Evolutionary conservation across 1,140 invertebrate genomes (phyloP), one percentile per base, ranked within the genome.

Genomic region (Philotrypesis tridentata): DNA sequence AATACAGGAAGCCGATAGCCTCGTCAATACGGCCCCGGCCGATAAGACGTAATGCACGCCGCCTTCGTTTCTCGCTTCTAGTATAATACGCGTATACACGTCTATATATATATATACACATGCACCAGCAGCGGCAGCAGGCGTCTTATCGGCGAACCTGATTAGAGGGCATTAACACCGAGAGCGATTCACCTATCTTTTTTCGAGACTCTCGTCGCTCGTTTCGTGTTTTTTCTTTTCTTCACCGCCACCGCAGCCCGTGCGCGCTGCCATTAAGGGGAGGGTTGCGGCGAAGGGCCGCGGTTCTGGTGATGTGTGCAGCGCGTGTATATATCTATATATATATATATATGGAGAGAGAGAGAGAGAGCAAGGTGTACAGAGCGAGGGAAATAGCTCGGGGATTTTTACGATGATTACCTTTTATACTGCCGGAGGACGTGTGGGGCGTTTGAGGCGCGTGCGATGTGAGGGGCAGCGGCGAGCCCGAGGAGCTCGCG

Each of bases 351-450:
- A n/a, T n/a, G n/a, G n/a, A n/a, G n/a, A n/a, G n/a, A n/a, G n/a
- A n/a, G n/a, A n/a, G n/a, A n/a, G n/a, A n/a, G n/a, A n/a, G n/a
- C n/a, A n/a, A n/a, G n/a, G n/a, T n/a, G n/a, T n/a, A n/a, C n/a
- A n/a, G n/a, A n/a, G n/a, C n/a, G n/a, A n/a, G n/a, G n/a, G n/a
- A n/a, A n/a, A n/a, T n/a, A n/a, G n/a, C n/a, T n/a, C n/a, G n/a
- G 3, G 33, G 9, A 37, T 37, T 37, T 3, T 5, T 9, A 37
- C 4, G 33, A 37, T 37, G 33, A 37, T 9, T 96, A 96, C 95
- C 95, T 96, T 96, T 96, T 89, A 96, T 96, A 91, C 95, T 96
- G 93, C 95, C 95, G 92, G 95, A 95, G 88, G 95, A 96, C 75
- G 94, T 95, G 89, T 95, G 95, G 70, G 94, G 94, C 86, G 95